Base-by-base conservation (phyloP, 2,888 invertebrate genomes). In the Phragmatobia fuliginosa region DNA sequence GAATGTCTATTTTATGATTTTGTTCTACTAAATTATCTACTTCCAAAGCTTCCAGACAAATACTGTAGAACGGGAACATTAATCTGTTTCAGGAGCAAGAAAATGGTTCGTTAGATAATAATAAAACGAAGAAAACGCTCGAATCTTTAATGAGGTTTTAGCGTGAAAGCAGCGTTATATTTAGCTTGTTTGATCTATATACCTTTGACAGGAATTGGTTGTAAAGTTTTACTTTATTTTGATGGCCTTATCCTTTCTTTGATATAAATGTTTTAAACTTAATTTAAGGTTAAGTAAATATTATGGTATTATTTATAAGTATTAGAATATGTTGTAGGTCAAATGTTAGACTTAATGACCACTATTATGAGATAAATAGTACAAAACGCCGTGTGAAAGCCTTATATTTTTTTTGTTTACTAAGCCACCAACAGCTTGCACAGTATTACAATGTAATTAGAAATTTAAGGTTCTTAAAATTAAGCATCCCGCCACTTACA, bases 21-120 rank as follows among this genome's bases (percentile, higher is more conserved):
- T 6, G 3, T 7, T 31, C 7, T 21, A 18, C 32, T 49, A 32
- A 16, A 41, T 45, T 49, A 7, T 5, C n/a, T 11, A 8, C 49
- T 49, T 4, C 25, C 62, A 21, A 32, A 41, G 58, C 66, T 72
- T 62, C 5, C 18, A 60, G 66, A 32, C 66, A 49, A 10, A 70
- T 64, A 49, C 45, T 49, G 10, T 49, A 45, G n/a, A 10, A n/a
- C 21, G n/a, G n/a, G n/a, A n/a, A 62, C 64, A 69, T 71, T 69
- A 62, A 63, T 62, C 70, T 74, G 61, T 67, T 72, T 28, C 31
- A 63, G 11, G 25, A n/a, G 21, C 18, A 41, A 68, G 66, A 67
- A 74, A 72, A 73, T 59, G 33, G 66, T 79, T 81, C 73, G 65
- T 77, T 75, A 75, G 63, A 67, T 70, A 61, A 67, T 70, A 61